Percentiles rank a stretch among this genome's conserved stretches.
Conservation (phyloP, 2,888 invertebrate genomes). For the Hypselothyrea guttata region DNA sequence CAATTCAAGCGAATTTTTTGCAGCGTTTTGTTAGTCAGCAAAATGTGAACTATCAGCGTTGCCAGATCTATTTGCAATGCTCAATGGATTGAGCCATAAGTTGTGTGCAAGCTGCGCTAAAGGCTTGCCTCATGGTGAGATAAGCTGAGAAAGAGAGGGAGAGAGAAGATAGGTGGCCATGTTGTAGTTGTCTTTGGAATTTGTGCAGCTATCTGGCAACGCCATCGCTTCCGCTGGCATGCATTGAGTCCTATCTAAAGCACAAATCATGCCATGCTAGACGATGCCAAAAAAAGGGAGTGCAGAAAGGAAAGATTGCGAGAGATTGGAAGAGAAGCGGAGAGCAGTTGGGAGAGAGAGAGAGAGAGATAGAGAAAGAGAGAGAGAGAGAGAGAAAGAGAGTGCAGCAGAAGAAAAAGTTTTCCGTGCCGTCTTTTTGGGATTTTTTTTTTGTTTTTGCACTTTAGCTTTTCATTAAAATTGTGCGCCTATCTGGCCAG, state of each 20-base stretch:
- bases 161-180: background rate
- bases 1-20: constrained; percentile 1
- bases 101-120: no score
- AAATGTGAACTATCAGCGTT: constrained; percentile 19
- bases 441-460: constrained; percentile 19
- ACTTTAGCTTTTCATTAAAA: constrained; percentile 71
- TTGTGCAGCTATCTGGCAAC: constrained; percentile 52
- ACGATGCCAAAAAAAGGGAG: background rate
- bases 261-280: constrained; percentile 43
- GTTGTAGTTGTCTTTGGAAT: constrained; percentile 29
- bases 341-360: background rate
- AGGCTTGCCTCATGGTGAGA: no score
- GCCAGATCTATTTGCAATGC: constrained; percentile 30
- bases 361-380: background rate
- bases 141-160: background rate
- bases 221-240: constrained; percentile 57
- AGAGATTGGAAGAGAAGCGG: no score
- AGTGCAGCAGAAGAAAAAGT: constrained; percentile 12
- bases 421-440: constrained; percentile 33
- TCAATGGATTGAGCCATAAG: background rate
- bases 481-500: constrained; percentile 57
- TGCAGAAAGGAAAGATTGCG: background rate
- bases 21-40: background rate
- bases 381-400: background rate
- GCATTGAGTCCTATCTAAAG: constrained; percentile 49